A percentile compares a stretch with the other conserved stretches of the same genome.
Evolutionary conservation across 2,797 vertebrate genomes (phyloP).

Genomic region (Florisuga fusca): DNA sequence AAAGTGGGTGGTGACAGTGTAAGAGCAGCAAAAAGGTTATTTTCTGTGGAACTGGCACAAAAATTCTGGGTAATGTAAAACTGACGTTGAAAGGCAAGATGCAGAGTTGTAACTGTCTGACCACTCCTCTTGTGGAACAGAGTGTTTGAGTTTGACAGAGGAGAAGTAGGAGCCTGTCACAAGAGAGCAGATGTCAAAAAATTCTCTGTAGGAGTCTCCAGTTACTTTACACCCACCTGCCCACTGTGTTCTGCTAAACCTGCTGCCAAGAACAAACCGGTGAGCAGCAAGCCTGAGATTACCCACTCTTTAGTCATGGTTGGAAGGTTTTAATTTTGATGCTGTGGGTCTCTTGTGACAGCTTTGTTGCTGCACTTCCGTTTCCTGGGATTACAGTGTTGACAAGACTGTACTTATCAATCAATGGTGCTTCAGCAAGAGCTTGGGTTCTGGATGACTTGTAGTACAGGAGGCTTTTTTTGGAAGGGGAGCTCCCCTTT

Average conservation of each 20-base stretch:
- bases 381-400: neutral
- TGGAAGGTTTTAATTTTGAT: constrained; percentile 8
- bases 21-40: neutral
- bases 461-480: neutral
- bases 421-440: neutral
- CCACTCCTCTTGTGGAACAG: neutral
- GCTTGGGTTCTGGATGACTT: neutral
- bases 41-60: neutral
- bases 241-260: neutral
- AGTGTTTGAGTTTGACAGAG: neutral
- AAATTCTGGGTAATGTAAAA: neutral
- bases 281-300: neutral
- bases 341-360: neutral
- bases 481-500: neutral
- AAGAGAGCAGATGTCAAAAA: neutral
- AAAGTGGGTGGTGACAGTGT: neutral
- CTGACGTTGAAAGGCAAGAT: neutral
- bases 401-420: neutral
- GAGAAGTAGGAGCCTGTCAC: neutral
- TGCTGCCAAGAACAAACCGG: neutral
- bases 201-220: neutral
- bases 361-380: neutral
- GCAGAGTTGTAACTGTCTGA: neutral
- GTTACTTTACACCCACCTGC: neutral
- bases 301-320: neutral